Percentiles rank a stretch among this genome's conserved stretches.
These are phyloP conservation scores for Mirza zaza DNA, from an alignment of 2,113 vertebrate genomes.

Conservation along the genomic window DNA sequence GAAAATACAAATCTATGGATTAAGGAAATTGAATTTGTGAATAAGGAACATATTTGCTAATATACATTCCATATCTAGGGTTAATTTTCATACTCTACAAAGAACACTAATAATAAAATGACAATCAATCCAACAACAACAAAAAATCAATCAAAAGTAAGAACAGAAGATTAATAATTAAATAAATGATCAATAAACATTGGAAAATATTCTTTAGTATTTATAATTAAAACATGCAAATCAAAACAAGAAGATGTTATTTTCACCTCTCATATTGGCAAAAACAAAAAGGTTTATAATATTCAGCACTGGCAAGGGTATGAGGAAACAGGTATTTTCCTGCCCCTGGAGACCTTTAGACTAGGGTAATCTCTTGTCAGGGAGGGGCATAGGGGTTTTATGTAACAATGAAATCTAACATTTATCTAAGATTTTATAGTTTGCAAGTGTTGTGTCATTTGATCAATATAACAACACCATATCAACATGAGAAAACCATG, in stretches of 20 bases:
- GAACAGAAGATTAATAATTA: neutral
- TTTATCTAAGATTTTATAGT: neutral
- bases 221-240: neutral
- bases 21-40: neutral
- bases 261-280: neutral
- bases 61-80: neutral
- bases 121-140: neutral
- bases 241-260: neutral
- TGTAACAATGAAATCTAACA: neutral
- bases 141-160: neutral
- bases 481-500: neutral
- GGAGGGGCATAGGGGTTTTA: neutral
- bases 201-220: neutral
- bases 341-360: neutral
- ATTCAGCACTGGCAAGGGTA: neutral
- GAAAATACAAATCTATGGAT: neutral
- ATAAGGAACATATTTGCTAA: neutral
- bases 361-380: neutral
- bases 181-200: neutral
- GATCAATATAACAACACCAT: neutral
- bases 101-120: neutral
- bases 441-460: neutral
- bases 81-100: neutral
- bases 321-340: neutral
- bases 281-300: neutral